Evolutionary conservation across 2,113 vertebrate genomes (phyloP).

Genomic region (Oreocharis arfaki): DNA sequence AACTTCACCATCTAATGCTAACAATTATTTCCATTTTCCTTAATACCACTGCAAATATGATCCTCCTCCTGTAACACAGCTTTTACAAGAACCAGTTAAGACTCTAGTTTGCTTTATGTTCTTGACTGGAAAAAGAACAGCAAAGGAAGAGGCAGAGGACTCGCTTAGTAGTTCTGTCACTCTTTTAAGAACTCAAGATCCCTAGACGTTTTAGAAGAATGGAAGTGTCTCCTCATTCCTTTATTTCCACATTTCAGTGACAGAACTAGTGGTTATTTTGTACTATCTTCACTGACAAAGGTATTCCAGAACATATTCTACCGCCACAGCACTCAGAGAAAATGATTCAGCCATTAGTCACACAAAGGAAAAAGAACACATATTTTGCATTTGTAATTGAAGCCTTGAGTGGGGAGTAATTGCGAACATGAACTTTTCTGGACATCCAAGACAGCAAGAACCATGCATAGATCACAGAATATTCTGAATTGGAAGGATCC

Average conservation of each 20-base stretch:
- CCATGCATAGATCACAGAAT: background rate
- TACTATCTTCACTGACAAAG: background rate
- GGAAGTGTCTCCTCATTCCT: background rate
- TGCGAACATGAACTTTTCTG: background rate
- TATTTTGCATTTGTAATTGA: background rate
- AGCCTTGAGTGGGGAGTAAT: accelerated
- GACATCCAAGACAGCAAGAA: background rate
- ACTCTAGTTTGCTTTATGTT: background rate
- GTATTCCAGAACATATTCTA: background rate
- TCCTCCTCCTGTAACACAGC: background rate
- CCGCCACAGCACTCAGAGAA: background rate
- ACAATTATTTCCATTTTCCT: background rate
- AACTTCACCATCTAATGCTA: background rate
- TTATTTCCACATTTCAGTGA: background rate
- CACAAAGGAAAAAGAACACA: accelerated
- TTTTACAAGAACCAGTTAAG: background rate
- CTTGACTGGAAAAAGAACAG: background rate
- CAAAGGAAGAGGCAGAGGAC: background rate
- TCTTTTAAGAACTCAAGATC: background rate
- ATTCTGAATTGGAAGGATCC: background rate
- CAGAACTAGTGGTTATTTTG: background rate
- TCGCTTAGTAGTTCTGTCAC: background rate
- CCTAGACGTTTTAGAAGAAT: background rate
- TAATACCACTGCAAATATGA: background rate
- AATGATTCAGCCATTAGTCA: background rate